Evolutionary conservation across 2,113 vertebrate genomes (phyloP).

Genomic region (Neotoma lepida): DNA sequence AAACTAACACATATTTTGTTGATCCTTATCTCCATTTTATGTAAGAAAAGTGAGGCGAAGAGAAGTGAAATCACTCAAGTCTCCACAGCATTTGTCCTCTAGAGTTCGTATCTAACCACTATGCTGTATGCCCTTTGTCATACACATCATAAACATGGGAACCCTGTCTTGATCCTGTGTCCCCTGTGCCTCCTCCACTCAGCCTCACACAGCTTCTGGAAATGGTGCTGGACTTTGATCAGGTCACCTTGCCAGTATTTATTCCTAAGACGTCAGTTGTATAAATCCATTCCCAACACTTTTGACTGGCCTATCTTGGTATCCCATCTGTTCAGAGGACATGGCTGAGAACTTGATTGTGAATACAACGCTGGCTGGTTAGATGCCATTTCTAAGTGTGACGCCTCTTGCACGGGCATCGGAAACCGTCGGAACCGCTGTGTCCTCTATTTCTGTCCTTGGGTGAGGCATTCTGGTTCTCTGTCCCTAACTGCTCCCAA

Average conservation of each 20-base stretch:
- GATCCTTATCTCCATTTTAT: slow-evolving; percentile 27
- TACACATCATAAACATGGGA: neutral
- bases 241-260: slow-evolving; percentile 24
- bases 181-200: neutral
- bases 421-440: neutral
- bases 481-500: slow-evolving; percentile 51
- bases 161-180: neutral
- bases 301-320: slow-evolving; percentile 40
- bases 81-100: neutral
- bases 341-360: slow-evolving; percentile 34
- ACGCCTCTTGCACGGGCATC: neutral
- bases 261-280: neutral
- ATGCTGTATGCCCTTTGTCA: neutral
- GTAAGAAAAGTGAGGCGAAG: slow-evolving; percentile 13
- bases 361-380: neutral
- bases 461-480: slow-evolving; percentile 26
- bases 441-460: slow-evolving; percentile 64
- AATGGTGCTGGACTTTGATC: neutral
- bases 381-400: slow-evolving; percentile 59
- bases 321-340: slow-evolving; percentile 54
- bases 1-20: slow-evolving; percentile 46
- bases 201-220: neutral
- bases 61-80: neutral
- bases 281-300: slow-evolving; percentile 41
- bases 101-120: neutral